Base-by-base conservation (phyloP, 2,113 vertebrate genomes). In the Potamarius usumacintae region DNA sequence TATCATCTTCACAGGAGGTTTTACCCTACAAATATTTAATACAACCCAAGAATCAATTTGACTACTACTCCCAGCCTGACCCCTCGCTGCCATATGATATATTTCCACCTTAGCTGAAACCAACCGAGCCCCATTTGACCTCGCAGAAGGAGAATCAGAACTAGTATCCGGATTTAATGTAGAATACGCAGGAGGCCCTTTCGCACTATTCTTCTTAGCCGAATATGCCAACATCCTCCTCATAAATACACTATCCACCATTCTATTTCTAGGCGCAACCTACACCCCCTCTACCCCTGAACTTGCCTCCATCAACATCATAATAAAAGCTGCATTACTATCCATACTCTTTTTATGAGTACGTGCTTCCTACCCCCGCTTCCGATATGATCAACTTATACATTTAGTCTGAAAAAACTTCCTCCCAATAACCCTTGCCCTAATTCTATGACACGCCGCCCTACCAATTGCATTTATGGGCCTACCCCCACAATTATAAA, bases 341-440 rank as follows among this genome's bases (percentile, higher is more conserved):
- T 72, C 83, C 0, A 7, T 72, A 22, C 17, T 84, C 14, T 84
- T 84, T 0, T 0, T 84, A 22, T 84, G 83, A 84, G 1, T 58
- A 2, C 83, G 83, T 0, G 83, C 83, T 14, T 83, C 82, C 1
- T 83, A 83, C 48, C 82, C 82, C 0, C 82, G 82, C 0, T 83
- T 83, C 15, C 83, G 83, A 0, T 84, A 84, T 1, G 83, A 84
- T 6, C 83, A 84, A 42, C 67, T 84, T 0, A 84, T 84, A 5
- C 83, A 84, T 2, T 10, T 84, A 25, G 65, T 84, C 0, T 83
- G 82, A 53, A 83, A 83, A 83, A 83, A 83, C 4, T 83, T 83
- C 1, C 5, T 83, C 0, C 82, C 83, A 0, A 0, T 72, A 34
- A 72, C 83, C 4, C 15, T 84, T 7, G 52, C 83, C 0, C 15